Evolutionary conservation across 2,888 invertebrate species (phyloP).

Genomic region (Boloria euphrosyne): DNA sequence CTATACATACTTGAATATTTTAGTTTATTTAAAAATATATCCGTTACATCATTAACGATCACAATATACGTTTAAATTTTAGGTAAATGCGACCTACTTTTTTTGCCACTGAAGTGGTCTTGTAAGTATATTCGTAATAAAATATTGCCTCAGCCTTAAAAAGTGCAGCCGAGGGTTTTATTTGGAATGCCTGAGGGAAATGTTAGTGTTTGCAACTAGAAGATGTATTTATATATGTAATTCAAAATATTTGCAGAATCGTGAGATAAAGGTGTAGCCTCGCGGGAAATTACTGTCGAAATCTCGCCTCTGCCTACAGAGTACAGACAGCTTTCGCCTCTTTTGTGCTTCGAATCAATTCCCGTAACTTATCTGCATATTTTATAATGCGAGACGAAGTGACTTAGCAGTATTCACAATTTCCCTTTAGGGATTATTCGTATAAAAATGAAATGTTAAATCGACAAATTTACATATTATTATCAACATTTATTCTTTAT

Average conservation of each 20-base stretch:
- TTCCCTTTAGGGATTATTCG: slow-evolving; percentile 4
- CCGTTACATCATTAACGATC: too few species aligned
- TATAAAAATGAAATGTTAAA: slow-evolving; percentile 9
- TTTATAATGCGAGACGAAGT: slow-evolving; percentile 76
- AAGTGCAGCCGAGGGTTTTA: slow-evolving; percentile 6
- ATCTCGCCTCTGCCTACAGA: slow-evolving; percentile 73
- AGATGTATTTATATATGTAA: slow-evolving; percentile 25
- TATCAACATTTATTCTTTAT: not conserved
- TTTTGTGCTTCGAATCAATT: slow-evolving; percentile 80
- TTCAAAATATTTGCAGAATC: slow-evolving; percentile 65
- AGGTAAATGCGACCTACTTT: too few species aligned
- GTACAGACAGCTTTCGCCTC: slow-evolving; percentile 72
- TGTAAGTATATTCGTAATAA: too few species aligned
- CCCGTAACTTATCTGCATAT: slow-evolving; percentile 81
- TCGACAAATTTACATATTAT: not conserved
- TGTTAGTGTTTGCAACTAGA: slow-evolving; percentile 11
- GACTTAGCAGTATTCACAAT: slow-evolving; percentile 60
- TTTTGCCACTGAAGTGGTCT: too few species aligned
- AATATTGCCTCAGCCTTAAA: too few species aligned
- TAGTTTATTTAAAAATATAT: too few species aligned
- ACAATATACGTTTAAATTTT: too few species aligned
- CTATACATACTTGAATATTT: too few species aligned
- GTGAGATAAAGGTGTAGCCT: slow-evolving; percentile 71
- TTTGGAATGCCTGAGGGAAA: slow-evolving; percentile 6
- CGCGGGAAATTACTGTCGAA: slow-evolving; percentile 79